These are phyloP conservation scores for Lepus americanus DNA, from an alignment of 2,113 vertebrate genomes.

Conservation along the genomic window DNA sequence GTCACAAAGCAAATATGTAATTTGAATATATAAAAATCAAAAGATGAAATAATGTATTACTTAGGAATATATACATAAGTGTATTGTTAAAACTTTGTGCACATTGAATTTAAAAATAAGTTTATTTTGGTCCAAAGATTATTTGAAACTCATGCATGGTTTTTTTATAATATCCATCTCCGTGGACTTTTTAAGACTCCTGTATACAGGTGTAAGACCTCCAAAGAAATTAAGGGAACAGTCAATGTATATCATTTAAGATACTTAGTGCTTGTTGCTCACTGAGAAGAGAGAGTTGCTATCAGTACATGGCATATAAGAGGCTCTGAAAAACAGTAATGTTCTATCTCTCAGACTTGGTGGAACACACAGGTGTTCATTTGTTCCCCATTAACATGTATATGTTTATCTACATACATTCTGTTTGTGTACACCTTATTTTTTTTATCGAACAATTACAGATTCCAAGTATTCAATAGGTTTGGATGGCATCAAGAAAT, in stretches of 20 bases:
- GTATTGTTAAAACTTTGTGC: neutral
- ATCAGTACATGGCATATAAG: too few species aligned
- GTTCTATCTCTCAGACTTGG: neutral
- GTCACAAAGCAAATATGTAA: neutral
- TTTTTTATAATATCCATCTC: too few species aligned
- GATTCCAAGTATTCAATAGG: neutral
- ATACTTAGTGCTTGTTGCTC: neutral
- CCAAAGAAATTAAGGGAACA: neutral
- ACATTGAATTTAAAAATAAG: too few species aligned
- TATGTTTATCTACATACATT: neutral
- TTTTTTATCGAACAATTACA: neutral
- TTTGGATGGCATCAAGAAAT: neutral
- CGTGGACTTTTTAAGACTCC: too few species aligned
- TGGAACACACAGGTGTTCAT: neutral
- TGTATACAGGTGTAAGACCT: neutral
- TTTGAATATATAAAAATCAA: constrained; percentile 11
- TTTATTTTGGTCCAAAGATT: too few species aligned
- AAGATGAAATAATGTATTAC: neutral
- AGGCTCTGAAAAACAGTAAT: neutral
- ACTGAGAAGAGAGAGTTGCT: neutral
- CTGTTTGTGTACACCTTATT: neutral
- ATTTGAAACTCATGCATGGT: too few species aligned
- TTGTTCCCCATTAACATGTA: neutral
- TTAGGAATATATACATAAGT: neutral
- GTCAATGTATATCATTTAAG: neutral